Conservation (phyloP, 2,888 invertebrate species). For the Leptodirus hochenwartii region DNA sequence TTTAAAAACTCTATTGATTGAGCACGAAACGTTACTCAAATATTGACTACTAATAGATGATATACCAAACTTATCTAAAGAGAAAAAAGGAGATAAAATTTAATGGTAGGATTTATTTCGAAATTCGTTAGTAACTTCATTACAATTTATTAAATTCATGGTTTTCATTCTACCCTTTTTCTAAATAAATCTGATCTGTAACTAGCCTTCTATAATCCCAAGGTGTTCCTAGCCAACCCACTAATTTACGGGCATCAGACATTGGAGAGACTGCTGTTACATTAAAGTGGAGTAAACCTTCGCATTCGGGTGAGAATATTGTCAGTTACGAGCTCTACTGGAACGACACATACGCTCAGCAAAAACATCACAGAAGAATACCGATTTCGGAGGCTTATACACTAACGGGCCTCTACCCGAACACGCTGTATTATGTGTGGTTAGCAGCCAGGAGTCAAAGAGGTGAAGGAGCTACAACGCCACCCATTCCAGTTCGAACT, state of each 20-base stretch:
- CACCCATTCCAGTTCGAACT: constrained; percentile 84
- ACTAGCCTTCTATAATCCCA: too few species aligned
- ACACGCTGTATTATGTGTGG: constrained; percentile 94
- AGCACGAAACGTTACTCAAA: too few species aligned
- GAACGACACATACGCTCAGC: constrained; percentile 91
- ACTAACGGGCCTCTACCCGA: constrained; percentile 80
- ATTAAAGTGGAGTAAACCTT: constrained; percentile 82
- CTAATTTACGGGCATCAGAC: constrained; percentile 70
- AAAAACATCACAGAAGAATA: constrained; percentile 69
- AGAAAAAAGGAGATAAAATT: too few species aligned
- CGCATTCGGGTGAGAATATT: constrained; percentile 82
- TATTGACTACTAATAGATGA: too few species aligned
- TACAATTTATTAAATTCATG: too few species aligned
- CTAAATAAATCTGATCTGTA: too few species aligned
- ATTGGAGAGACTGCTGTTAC: constrained; percentile 82
- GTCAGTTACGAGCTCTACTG: constrained; percentile 92
- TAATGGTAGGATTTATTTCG: too few species aligned
- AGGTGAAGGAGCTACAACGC: constrained; percentile 91
- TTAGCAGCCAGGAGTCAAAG: constrained; percentile 82
- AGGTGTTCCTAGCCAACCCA: constrained; percentile 95
- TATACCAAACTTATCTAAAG: too few species aligned
- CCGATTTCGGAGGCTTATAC: constrained; percentile 72
- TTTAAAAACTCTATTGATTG: too few species aligned
- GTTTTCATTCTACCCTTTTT: too few species aligned
- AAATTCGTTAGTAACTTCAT: too few species aligned